A percentile compares a stretch with the other conserved stretches of the same genome.
Conservation (phyloP, 2,888 invertebrate genomes). For the Drosophila nr. perissopoda region DNA sequence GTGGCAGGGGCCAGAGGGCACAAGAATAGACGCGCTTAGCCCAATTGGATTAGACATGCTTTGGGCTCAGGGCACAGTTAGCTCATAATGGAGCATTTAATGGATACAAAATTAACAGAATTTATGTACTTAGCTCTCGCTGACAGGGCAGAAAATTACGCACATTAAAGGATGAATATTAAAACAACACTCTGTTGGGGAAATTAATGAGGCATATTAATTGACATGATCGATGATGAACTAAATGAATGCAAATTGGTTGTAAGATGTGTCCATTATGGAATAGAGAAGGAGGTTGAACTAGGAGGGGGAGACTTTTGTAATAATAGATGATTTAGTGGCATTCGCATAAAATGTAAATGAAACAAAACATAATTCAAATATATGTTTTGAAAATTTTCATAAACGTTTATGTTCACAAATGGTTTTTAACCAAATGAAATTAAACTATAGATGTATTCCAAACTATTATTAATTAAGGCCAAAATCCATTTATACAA, state of each 20-base stretch:
- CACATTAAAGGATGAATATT: slow-evolving; percentile 61
- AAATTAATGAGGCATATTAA: slow-evolving; percentile 70
- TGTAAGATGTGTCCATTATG: slow-evolving; percentile 11
- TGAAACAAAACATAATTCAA: background rate
- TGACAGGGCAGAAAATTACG: slow-evolving; percentile 37
- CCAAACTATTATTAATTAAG: background rate
- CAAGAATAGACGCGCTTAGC: slow-evolving; percentile 1
- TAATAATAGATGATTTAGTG: background rate
- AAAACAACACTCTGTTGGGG: slow-evolving; percentile 44
- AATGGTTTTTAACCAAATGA: background rate
- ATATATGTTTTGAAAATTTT: background rate
- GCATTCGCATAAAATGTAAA: background rate
- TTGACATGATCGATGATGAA: slow-evolving; percentile 43
- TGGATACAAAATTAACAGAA: slow-evolving; percentile 60
- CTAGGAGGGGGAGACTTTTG: background rate
- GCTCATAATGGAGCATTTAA: slow-evolving; percentile 44
- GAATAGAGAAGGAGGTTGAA: background rate
- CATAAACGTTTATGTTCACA: background rate
- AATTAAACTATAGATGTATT: background rate
- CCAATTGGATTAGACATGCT: slow-evolving; percentile 19
- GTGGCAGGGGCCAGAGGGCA: no score
- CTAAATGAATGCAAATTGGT: slow-evolving; percentile 34
- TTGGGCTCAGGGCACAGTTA: background rate
- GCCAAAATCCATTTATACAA: slow-evolving; percentile 3
- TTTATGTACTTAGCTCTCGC: slow-evolving; percentile 47